Conservation (phyloP, 92 coral and sea anemone species). For the Porites cylindrica region DNA sequence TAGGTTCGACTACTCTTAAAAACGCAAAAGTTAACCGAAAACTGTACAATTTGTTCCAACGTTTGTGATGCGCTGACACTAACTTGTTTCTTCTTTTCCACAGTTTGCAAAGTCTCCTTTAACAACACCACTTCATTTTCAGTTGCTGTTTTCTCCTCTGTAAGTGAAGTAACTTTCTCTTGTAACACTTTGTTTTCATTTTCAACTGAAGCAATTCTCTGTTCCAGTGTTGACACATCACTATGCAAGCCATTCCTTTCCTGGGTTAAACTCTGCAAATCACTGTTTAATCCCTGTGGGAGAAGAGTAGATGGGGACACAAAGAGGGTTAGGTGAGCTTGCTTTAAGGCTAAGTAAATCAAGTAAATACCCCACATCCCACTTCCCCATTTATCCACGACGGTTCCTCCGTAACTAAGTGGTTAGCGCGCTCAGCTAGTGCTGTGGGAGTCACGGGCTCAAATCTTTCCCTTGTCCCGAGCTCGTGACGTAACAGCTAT, state of each 20-base stretch:
- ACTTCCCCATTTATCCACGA: too few species aligned
- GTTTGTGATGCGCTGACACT: not conserved
- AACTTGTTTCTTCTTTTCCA: conserved; percentile 69
- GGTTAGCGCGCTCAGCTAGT: too few species aligned
- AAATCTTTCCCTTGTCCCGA: too few species aligned
- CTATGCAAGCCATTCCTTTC: conserved; percentile 22
- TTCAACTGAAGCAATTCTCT: conserved; percentile 12
- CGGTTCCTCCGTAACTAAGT: too few species aligned
- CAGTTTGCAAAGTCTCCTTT: conserved; percentile 39
- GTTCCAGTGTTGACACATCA: conserved; percentile 13
- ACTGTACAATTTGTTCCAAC: not conserved
- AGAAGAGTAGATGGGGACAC: not conserved
- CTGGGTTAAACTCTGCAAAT: conserved; percentile 7
- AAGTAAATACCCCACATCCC: too few species aligned
- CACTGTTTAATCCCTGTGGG: conserved; percentile 13
- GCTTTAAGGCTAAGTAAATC: too few species aligned
- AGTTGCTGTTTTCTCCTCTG: conserved; percentile 39
- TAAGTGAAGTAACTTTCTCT: conserved; percentile 4
- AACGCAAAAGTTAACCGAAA: not conserved
- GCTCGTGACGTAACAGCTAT: too few species aligned
- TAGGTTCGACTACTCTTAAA: not conserved
- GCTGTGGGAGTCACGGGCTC: too few species aligned
- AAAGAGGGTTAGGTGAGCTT: too few species aligned
- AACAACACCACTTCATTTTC: conserved; percentile 49
- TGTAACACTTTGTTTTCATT: conserved; percentile 7